These are phyloP conservation scores for Etia nguti DNA, from an alignment of 2,113 vertebrate species.

Conservation along the genomic window DNA sequence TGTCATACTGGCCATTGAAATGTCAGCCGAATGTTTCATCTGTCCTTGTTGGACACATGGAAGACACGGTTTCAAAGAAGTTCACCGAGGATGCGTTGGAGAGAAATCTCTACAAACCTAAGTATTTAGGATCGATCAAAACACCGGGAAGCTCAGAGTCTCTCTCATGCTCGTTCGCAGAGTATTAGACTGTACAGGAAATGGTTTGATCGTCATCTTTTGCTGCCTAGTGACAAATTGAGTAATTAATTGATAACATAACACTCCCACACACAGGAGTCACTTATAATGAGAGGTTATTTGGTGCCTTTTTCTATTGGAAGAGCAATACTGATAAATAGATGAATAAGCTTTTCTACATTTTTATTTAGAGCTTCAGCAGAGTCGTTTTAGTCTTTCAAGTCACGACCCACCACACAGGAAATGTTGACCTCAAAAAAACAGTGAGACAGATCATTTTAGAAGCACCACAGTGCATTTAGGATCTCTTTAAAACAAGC, in stretches of 20 bases:
- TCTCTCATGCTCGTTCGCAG: background rate
- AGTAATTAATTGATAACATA: background rate
- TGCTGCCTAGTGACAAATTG: background rate
- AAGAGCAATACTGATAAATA: background rate
- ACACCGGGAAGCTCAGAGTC: background rate
- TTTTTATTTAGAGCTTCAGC: background rate
- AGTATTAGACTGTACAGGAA: background rate
- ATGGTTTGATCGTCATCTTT: background rate
- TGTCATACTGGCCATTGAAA: conserved; percentile 25
- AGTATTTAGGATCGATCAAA: background rate
- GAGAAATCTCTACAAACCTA: background rate
- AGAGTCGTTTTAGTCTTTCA: background rate
- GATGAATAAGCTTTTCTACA: background rate
- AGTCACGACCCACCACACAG: background rate
- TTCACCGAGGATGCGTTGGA: background rate
- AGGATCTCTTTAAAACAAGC: background rate
- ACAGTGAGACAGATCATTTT: background rate
- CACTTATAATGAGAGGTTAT: background rate
- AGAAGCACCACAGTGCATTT: background rate
- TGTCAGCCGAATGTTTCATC: conserved; percentile 39
- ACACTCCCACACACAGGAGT: background rate
- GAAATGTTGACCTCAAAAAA: background rate
- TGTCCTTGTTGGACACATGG: conserved; percentile 9
- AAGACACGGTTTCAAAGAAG: conserved; percentile 21
- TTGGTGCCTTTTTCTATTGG: background rate